Evolutionary conservation across 1,140 invertebrate genomes (phyloP).

Genomic region (Plectus sambesii): DNA sequence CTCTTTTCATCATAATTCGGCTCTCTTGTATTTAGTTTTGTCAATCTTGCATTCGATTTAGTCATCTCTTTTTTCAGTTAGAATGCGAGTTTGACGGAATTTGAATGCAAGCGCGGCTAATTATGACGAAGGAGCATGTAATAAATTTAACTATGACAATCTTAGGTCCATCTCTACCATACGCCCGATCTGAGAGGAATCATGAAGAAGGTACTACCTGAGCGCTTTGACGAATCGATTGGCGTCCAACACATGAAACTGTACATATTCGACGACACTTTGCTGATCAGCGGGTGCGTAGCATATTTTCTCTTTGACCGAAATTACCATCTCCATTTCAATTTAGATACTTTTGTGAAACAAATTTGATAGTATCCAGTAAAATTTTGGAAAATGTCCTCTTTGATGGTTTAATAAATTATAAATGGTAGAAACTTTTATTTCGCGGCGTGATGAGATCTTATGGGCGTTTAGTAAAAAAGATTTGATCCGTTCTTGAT

Average conservation of each 20-base stretch:
- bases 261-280: slow-evolving; percentile 83
- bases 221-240: slow-evolving; percentile 65
- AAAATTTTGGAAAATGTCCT: neutral
- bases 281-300: slow-evolving; percentile 79
- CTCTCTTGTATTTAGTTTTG: too few relatives aligned
- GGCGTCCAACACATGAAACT: slow-evolving; percentile 96
- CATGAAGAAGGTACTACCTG: slow-evolving; percentile 63
- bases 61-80: slow-evolving; percentile 5
- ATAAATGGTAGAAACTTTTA: too few relatives aligned
- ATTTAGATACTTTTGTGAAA: slow-evolving; percentile 22
- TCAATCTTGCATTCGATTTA: neutral
- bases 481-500: too few relatives aligned
- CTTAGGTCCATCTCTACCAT: slow-evolving; percentile 63
- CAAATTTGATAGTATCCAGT: neutral
- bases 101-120: neutral
- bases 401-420: too few relatives aligned
- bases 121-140: too few relatives aligned
- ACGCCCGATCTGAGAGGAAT: slow-evolving; percentile 76
- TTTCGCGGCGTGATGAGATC: too few relatives aligned
- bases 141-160: slow-evolving; percentile 9
- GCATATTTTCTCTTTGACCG: too few relatives aligned
- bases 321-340: too few relatives aligned
- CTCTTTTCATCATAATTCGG: too few relatives aligned
- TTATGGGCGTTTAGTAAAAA: too few relatives aligned
- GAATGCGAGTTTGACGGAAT: slow-evolving; percentile 7